Evolutionary conservation across 2,888 invertebrate genomes (phyloP).

Genomic region (Andrena hattorfiana): DNA sequence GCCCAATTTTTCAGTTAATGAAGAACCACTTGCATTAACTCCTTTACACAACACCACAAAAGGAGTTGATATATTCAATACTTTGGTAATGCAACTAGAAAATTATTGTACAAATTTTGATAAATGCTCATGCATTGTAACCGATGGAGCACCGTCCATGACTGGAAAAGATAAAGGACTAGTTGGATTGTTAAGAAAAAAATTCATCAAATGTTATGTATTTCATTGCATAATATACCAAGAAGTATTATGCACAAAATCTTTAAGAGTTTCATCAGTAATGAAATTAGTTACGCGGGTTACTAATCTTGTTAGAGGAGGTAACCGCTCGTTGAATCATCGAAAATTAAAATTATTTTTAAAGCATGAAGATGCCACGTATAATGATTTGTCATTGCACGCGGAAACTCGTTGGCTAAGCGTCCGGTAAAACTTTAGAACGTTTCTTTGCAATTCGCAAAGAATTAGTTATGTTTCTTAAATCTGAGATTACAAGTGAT

Average conservation of each 20-base stretch:
- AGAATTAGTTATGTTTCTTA: neutral
- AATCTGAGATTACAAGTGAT: neutral
- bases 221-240: neutral
- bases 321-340: neutral
- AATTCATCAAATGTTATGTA: neutral
- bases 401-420: neutral
- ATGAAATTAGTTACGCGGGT: slow-evolving; percentile 1
- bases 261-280: neutral
- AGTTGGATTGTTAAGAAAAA: neutral
- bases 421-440: slow-evolving; percentile 2
- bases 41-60: too few relatives aligned
- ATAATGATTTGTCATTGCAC: neutral
- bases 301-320: neutral
- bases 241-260: neutral
- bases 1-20: too few relatives aligned
- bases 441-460: slow-evolving; percentile 1
- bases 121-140: neutral
- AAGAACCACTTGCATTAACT: too few relatives aligned
- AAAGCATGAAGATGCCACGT: neutral
- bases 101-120: neutral
- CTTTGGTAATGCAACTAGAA: neutral
- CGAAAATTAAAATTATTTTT: neutral
- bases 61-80: neutral
- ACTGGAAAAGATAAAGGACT: neutral
- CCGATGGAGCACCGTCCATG: neutral